Conservation (phyloP, 2,888 invertebrate species). For the Archips crataeganus region DNA sequence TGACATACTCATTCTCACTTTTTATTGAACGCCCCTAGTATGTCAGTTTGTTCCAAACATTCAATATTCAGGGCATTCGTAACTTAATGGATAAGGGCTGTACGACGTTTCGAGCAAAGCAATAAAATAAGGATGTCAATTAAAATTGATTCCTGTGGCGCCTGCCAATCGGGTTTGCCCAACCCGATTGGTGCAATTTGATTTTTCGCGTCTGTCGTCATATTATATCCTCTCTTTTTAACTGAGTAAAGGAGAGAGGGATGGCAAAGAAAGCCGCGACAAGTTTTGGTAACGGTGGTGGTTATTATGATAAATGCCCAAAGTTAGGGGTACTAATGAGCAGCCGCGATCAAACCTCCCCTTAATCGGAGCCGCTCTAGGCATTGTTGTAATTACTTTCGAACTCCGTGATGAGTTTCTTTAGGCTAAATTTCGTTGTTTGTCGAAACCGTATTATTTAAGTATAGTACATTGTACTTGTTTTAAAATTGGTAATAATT, state of each 20-base stretch:
- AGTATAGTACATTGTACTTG: constrained; percentile 8
- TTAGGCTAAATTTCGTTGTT: constrained; percentile 33
- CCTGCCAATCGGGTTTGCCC: constrained; percentile 18
- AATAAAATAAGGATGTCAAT: constrained; percentile 40
- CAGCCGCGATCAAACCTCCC: constrained; percentile 45
- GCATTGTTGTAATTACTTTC: constrained; percentile 52
- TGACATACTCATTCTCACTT: too few species aligned
- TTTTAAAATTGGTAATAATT: constrained; percentile 5
- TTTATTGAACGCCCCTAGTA: too few species aligned
- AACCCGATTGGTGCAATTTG: neutral
- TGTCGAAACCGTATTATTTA: constrained; percentile 17
- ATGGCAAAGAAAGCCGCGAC: neutral
- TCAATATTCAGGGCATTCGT: constrained; percentile 32
- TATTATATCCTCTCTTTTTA: neutral
- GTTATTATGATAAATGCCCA: constrained; percentile 37
- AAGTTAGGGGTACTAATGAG: constrained; percentile 31
- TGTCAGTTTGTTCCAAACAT: constrained; percentile 15
- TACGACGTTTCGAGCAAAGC: constrained; percentile 13
- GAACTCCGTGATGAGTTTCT: constrained; percentile 48
- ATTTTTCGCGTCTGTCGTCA: neutral
- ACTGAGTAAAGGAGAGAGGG: neutral
- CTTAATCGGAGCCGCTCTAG: constrained; percentile 39
- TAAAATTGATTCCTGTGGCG: constrained; percentile 31
- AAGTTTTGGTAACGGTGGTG: neutral
- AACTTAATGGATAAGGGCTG: constrained; percentile 25